Evolutionary conservation across 2,113 vertebrate species (phyloP).

Genomic region (Lutjanus erythropterus): DNA sequence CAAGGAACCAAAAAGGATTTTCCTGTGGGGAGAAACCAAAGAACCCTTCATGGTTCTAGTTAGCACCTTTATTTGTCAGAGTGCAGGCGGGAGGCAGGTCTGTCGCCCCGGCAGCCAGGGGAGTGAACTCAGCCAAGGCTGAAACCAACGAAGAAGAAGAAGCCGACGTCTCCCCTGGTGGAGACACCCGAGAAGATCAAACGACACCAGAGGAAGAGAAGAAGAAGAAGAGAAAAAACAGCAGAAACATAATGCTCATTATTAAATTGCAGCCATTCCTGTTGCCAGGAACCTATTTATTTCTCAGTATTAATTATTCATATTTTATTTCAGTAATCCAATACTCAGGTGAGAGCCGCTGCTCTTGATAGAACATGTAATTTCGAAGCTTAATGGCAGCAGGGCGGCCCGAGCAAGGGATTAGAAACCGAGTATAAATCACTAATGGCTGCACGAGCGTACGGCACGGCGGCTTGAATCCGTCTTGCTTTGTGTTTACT

Average conservation of each 20-base stretch:
- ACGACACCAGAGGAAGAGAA: constrained; percentile 80
- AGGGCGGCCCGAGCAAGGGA: constrained; percentile 73
- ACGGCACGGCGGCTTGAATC: constrained; percentile 62
- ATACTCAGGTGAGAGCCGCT: constrained; percentile 97
- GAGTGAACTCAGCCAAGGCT: constrained; percentile 45
- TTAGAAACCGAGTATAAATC: constrained; percentile 79
- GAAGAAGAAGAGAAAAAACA: constrained; percentile 55
- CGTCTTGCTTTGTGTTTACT: constrained; percentile 82
- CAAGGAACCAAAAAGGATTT: no score
- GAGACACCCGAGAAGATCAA: constrained; percentile 88
- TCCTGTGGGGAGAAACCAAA: no score
- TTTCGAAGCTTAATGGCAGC: constrained; percentile 95
- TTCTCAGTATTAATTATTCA: constrained; percentile 99
- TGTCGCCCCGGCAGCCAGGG: constrained; percentile 55
- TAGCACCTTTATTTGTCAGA: no score
- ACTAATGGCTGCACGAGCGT: constrained; percentile 70
- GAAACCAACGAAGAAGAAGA: constrained; percentile 55
- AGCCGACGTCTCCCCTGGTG: constrained; percentile 65
- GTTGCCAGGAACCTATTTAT: constrained; percentile 97
- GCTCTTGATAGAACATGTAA: constrained; percentile 88
- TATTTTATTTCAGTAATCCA: constrained; percentile 98
- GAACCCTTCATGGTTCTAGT: no score
- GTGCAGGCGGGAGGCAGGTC: constrained; percentile 54
- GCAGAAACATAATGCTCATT: constrained; percentile 93
- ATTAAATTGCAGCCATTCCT: constrained; percentile 96